phyloP scores from a whole-genome alignment of 2,797 vertebrate genomes.

The Alosa sapidissima region DNA sequence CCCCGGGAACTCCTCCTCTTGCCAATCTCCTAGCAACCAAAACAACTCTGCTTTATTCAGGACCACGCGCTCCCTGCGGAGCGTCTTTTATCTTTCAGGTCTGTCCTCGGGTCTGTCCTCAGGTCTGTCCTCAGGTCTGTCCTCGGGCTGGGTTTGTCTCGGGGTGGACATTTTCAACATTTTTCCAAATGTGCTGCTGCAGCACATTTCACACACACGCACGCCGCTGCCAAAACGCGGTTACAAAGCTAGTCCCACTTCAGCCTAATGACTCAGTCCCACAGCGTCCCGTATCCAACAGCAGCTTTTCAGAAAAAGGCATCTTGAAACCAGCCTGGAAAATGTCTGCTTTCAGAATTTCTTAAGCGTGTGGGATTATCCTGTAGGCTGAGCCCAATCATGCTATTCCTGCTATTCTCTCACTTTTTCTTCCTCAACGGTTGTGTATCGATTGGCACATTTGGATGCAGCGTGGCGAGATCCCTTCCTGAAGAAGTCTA shows the following conservation, averaged over 20 bases:
- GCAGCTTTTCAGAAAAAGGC: neutral
- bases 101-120: neutral
- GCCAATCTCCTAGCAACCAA: constrained; percentile 2
- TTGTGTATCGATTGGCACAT: neutral
- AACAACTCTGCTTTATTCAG: neutral
- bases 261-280: neutral
- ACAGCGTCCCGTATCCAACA: neutral
- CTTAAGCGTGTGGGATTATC: neutral
- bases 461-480: neutral
- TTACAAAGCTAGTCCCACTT: neutral
- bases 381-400: neutral
- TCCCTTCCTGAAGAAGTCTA: neutral
- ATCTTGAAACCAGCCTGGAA: neutral
- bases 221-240: neutral
- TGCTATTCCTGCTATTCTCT: neutral
- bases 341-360: neutral
- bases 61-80: neutral
- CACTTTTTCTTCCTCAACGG: neutral
- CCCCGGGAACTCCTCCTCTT: neutral
- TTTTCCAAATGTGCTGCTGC: neutral
- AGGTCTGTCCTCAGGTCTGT: neutral
- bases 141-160: neutral
- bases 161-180: neutral
- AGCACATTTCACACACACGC: neutral
- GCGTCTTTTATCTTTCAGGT: neutral